Conservation (phyloP, 2,113 vertebrate genomes). For the Psilopogon haemacephalus region DNA sequence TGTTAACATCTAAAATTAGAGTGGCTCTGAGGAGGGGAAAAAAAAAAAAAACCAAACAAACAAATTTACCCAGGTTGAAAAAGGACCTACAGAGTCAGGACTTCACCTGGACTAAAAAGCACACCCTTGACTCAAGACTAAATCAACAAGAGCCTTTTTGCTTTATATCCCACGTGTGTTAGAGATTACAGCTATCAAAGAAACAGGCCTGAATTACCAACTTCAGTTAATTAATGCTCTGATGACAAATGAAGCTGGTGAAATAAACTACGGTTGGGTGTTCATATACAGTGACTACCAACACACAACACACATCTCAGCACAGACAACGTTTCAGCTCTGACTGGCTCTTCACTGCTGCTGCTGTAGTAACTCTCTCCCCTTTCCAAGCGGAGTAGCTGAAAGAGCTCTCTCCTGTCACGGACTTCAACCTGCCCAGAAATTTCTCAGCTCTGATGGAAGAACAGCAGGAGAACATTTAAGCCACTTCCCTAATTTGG, state of each 20-base stretch:
- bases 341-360: not conserved
- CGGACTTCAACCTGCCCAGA: not conserved
- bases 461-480: not conserved
- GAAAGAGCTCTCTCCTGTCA: not conserved
- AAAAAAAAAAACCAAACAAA: not conserved
- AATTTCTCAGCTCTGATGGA: not conserved
- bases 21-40: not conserved
- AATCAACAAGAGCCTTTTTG: not conserved
- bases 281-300: not conserved
- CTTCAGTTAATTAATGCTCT: not conserved
- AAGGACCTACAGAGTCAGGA: not conserved
- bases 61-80: not conserved
- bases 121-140: not conserved
- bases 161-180: fast-evolving
- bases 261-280: not conserved
- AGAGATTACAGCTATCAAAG: not conserved
- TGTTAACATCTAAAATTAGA: not conserved
- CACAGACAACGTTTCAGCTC: not conserved
- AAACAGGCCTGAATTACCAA: not conserved
- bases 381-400: not conserved
- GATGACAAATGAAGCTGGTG: not conserved
- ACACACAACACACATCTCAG: not conserved
- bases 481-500: not conserved
- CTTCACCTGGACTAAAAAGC: not conserved
- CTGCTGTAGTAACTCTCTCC: not conserved